Percentiles rank a stretch among this genome's conserved stretches.
Evolutionary conservation across 2,888 invertebrate species (phyloP).

Genomic region (Pseudococcus jackbeardsleyi): DNA sequence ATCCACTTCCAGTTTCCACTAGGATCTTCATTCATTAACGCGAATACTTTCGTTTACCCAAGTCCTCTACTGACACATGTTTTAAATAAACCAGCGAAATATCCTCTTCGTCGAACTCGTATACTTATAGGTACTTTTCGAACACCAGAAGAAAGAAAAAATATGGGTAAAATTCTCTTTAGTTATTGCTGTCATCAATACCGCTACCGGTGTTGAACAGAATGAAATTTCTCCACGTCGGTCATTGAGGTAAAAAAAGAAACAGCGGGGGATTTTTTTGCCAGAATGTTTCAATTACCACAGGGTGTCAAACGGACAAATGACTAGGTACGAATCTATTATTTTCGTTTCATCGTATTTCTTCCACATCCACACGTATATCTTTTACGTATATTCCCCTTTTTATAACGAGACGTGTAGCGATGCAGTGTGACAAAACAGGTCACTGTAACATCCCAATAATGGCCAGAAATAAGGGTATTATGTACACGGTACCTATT

Average conservation of each 20-base stretch:
- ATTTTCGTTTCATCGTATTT: conserved; percentile 42
- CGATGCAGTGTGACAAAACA: conserved; percentile 34
- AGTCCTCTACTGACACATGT: background rate
- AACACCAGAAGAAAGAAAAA: background rate
- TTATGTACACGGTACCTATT: background rate
- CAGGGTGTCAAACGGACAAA: conserved; percentile 49
- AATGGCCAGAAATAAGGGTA: conserved; percentile 33
- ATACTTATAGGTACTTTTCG: background rate
- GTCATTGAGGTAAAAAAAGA: conserved; percentile 33
- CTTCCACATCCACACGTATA: background rate
- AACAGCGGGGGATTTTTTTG: conserved; percentile 50
- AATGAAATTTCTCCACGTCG: conserved; percentile 27
- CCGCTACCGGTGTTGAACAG: conserved; percentile 8
- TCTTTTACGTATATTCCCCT: background rate
- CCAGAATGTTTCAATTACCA: conserved; percentile 53
- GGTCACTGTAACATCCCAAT: conserved; percentile 55
- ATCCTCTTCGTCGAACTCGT: background rate
- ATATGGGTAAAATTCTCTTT: background rate
- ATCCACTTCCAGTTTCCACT: background rate
- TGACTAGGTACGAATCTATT: conserved; percentile 51
- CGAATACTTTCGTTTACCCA: background rate
- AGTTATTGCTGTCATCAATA: background rate
- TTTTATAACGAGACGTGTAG: conserved; percentile 13
- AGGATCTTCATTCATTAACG: background rate
- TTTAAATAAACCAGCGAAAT: background rate